A percentile compares a stretch with the other conserved stretches of the same genome.
Evolutionary conservation across 2,888 invertebrate genomes (phyloP).

Genomic region (Thysanoteuthis rhombus): DNA sequence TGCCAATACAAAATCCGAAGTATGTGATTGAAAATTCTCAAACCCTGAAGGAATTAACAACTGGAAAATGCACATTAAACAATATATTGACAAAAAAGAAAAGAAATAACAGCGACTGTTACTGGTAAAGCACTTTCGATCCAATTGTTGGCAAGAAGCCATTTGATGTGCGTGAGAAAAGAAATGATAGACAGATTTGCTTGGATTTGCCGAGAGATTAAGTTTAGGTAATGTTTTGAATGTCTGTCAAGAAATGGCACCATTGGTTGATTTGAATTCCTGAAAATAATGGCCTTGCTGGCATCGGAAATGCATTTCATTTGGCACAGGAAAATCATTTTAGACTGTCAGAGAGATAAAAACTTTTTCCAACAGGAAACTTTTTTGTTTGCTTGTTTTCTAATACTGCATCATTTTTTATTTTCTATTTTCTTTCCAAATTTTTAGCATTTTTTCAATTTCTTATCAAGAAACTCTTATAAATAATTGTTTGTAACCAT

Average conservation of each 20-base stretch:
- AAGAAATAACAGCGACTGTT: not conserved
- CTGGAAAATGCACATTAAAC: not conserved
- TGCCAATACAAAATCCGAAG: not conserved
- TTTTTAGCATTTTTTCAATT: not conserved
- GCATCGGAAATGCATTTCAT: not conserved
- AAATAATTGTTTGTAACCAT: not conserved
- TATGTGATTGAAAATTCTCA: not conserved
- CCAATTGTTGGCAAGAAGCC: not conserved
- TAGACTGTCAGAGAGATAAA: not conserved
- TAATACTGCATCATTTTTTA: not conserved
- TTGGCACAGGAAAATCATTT: not conserved
- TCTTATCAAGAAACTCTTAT: not conserved
- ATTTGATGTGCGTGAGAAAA: not conserved
- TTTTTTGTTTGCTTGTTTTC: not conserved
- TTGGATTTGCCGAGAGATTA: conserved; percentile 12
- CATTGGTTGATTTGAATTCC: not conserved
- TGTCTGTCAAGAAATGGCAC: not conserved
- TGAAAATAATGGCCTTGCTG: conserved; percentile 12
- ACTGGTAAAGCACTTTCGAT: not conserved
- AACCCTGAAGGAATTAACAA: not conserved
- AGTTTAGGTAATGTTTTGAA: not conserved
- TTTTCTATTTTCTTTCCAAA: not conserved
- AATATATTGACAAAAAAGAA: not conserved
- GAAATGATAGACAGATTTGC: not conserved
- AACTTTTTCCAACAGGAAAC: not conserved